These are phyloP conservation scores for Radopholus similis DNA, from an alignment of 1,140 invertebrate genomes.

Conservation along the genomic window DNA sequence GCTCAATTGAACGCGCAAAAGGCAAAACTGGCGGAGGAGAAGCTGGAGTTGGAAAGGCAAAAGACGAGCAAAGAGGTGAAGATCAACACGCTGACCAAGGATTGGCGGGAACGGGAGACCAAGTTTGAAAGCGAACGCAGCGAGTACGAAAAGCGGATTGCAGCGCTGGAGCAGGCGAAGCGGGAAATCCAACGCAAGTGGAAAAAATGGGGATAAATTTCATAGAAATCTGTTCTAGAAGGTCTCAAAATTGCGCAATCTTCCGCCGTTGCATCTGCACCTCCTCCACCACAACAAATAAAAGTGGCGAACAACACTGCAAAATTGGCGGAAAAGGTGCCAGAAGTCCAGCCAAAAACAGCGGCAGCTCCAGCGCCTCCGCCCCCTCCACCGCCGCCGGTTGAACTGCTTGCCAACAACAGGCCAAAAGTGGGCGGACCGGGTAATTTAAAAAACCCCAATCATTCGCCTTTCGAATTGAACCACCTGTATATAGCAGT, in stretches of 20 bases:
- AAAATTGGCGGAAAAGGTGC: too few relatives aligned
- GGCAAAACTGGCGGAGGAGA: conserved; percentile 15
- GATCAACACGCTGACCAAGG: conserved; percentile 26
- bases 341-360: neutral
- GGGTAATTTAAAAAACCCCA: neutral
- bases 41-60: conserved; percentile 22
- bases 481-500: conserved; percentile 16
- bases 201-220: neutral
- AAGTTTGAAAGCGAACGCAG: conserved; percentile 27
- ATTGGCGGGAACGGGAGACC: conserved; percentile 18
- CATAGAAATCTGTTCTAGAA: conserved; percentile 18
- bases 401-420: neutral
- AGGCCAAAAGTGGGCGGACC: neutral
- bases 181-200: conserved; percentile 24
- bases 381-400: conserved; percentile 17
- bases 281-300: neutral
- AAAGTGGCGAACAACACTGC: neutral
- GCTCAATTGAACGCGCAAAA: conserved; percentile 5
- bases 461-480: conserved; percentile 21
- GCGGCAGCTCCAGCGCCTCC: conserved; percentile 21
- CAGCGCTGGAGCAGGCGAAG: conserved; percentile 24
- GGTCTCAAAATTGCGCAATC: conserved; percentile 25
- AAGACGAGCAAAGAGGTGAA: conserved; percentile 16
- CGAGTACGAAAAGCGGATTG: conserved; percentile 23
- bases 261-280: conserved; percentile 14